phyloP scores from a whole-genome alignment of 2,113 vertebrate species.

The Brachypodius melanocephalos region DNA sequence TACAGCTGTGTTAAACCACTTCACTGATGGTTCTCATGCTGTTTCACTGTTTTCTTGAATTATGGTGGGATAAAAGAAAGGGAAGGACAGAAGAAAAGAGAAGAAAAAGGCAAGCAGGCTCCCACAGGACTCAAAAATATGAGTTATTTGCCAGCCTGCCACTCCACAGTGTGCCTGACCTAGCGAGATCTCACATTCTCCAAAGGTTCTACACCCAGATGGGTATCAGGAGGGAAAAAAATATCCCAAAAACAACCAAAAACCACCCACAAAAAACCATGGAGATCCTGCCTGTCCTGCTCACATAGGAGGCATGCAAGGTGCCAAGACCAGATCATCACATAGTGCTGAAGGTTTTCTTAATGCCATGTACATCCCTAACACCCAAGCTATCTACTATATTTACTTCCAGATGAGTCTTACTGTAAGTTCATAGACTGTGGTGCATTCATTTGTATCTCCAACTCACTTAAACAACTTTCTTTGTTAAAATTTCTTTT shows the following conservation, averaged over 20 bases:
- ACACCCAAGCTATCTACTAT: not conserved
- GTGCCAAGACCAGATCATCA: not conserved
- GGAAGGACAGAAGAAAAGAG: no score
- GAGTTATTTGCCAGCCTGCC: not conserved
- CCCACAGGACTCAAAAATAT: not conserved
- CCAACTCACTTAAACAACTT: not conserved
- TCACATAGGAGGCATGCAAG: accelerated
- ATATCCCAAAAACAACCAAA: not conserved
- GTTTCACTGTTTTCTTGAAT: not conserved
- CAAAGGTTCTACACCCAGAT: not conserved
- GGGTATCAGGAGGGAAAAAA: accelerated
- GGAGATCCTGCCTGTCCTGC: not conserved
- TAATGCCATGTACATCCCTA: accelerated
- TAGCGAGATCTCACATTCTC: not conserved
- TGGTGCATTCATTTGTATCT: not conserved
- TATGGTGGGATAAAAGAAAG: not conserved
- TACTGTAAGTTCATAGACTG: not conserved
- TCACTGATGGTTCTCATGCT: not conserved
- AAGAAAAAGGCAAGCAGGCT: not conserved
- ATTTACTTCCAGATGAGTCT: not conserved
- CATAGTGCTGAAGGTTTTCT: not conserved
- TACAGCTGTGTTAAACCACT: not conserved
- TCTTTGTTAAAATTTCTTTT: no score
- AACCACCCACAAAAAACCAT: no score
- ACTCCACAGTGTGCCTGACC: not conserved